Evolutionary conservation across 2,113 vertebrate genomes (phyloP).

Genomic region (Pavo muticus): DNA sequence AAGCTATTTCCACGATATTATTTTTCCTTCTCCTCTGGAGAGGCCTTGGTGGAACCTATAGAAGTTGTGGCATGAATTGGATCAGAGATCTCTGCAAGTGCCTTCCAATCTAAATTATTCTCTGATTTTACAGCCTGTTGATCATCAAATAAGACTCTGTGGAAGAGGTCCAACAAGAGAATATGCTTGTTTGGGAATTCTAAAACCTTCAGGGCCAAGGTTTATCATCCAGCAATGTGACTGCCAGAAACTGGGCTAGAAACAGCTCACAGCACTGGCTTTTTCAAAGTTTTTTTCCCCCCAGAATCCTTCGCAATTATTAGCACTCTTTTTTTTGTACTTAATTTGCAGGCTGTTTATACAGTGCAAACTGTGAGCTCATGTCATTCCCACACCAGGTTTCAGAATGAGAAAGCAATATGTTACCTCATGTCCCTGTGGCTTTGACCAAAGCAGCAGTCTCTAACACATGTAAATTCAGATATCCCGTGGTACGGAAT

Average conservation of each 20-base stretch:
- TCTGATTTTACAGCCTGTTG: background rate
- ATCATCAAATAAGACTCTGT: background rate
- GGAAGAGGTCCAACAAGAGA: background rate
- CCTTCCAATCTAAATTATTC: background rate
- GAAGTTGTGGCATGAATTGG: background rate
- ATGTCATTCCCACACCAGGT: conserved; percentile 9
- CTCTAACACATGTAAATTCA: conserved; percentile 27
- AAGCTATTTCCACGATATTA: background rate
- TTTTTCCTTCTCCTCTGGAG: background rate
- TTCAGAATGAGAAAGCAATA: conserved; percentile 34
- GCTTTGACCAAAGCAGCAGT: conserved; percentile 19
- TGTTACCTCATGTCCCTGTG: conserved; percentile 31
- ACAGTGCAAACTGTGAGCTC: conserved; percentile 43
- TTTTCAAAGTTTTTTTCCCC: background rate
- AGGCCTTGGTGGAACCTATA: background rate
- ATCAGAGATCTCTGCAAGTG: background rate
- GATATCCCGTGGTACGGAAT: background rate
- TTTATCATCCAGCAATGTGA: background rate
- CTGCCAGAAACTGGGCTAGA: conserved; percentile 15
- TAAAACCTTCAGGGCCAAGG: background rate
- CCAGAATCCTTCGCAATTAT: background rate
- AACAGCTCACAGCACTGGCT: background rate
- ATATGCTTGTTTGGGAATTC: background rate
- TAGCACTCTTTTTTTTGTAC: background rate
- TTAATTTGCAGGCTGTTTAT: conserved; percentile 28